These are phyloP conservation scores for Nannobrachium achirus DNA, from an alignment of 2,113 vertebrate genomes.

Conservation along the genomic window DNA sequence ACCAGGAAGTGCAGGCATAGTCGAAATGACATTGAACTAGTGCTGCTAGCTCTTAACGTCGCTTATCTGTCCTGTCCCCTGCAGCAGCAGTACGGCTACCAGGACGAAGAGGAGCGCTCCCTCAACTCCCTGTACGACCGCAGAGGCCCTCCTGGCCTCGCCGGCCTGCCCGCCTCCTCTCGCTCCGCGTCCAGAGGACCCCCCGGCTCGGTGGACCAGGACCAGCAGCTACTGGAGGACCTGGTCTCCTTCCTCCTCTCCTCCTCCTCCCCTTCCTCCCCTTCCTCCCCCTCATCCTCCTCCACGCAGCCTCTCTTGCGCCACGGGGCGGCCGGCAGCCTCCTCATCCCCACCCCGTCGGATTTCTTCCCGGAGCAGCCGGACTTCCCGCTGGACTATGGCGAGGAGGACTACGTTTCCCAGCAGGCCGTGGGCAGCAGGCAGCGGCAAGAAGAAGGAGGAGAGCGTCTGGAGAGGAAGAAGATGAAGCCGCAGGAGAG, in stretches of 20 bases:
- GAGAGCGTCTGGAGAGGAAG: conserved; percentile 41
- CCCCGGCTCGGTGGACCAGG: conserved; percentile 71
- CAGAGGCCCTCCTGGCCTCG: conserved; percentile 44
- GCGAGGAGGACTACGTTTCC: conserved; percentile 73
- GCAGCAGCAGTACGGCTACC: conserved; percentile 83
- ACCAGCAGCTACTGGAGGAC: conserved; percentile 87
- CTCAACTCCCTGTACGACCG: conserved; percentile 74
- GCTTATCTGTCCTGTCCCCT: not conserved
- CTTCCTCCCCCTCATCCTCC: conserved; percentile 76
- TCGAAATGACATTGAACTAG: no score
- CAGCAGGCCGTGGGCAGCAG: conserved; percentile 59
- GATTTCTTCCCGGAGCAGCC: conserved; percentile 68
- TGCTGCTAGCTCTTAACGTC: no score
- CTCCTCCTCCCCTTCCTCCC: conserved; percentile 81
- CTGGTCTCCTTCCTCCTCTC: conserved; percentile 84
- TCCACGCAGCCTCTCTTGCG: conserved; percentile 44
- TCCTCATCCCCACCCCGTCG: conserved; percentile 47
- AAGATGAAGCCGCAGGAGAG: conserved; percentile 61
- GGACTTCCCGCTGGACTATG: conserved; percentile 78
- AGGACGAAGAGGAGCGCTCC: conserved; percentile 80
- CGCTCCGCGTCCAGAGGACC: conserved; percentile 66
- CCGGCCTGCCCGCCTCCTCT: conserved; percentile 61
- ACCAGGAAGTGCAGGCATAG: no score
- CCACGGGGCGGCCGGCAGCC: conserved; percentile 51
- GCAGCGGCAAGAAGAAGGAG: conserved; percentile 58